Base-by-base conservation (phyloP, 2,113 vertebrate species). In the Notothenia coriiceps region DNA sequence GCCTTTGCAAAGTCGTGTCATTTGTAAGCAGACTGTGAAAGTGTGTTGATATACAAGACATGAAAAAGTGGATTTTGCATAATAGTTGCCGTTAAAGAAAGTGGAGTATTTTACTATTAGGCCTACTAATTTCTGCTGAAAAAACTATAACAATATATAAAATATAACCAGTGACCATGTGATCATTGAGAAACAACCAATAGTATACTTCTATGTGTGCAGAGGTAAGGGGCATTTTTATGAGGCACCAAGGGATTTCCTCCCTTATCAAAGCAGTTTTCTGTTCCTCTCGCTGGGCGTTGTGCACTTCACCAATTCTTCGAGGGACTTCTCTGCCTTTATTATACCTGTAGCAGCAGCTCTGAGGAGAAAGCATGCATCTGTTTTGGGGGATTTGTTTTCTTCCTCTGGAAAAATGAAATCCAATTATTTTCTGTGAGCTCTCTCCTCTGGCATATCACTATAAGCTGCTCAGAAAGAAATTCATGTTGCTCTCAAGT, bases 371-470 rank as follows among this genome's bases (percentile, higher is more conserved):
- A 59, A 46, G 67, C 50, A 62, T 77, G 67, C 69, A 82, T 85
- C 82, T 61, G 33, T 85, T 74, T 75, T 9, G 18, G 11, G 25
- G 6, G 2, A 4, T 11, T 46, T 35, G 8, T 51, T 49, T 56
- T 72, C 69, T 77, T 35, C 62, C 80, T 35, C 56, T 7, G 22
- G 77, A 80, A 82, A 86, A 90, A 86, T 82, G 66, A 85, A 91
- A 93, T 90, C 88, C 87, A 90, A 88, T 92, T 88, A 91, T 77
- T 86, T 88, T 83, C 76, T 76, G 67, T 66, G 54, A 86, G 85
- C 67, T 87, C 79, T 74, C 52, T 82, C 70, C 73, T 79, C 84
- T 86, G 76, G 81, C 74, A 79, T 68, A 77, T 83, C 73, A 62
- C 74, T 82, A 35, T 67, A 89, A 85, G 88, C 85, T 76, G 63